A percentile compares a stretch with the other conserved stretches of the same genome.
phyloP scores from a whole-genome alignment of 2,888 invertebrate species.

The Sceliomorpha sp. region DNA sequence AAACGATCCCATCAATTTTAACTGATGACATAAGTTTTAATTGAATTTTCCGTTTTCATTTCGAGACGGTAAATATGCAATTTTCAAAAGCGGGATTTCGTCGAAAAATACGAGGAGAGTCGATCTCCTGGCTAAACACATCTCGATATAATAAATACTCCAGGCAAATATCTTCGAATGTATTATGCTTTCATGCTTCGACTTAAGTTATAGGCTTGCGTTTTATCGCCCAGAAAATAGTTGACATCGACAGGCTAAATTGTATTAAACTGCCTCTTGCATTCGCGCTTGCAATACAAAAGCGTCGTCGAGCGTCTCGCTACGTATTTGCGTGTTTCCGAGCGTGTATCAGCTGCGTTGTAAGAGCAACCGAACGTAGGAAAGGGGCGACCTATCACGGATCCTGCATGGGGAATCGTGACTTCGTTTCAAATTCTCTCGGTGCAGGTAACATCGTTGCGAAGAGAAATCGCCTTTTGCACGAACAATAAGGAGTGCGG shows the following conservation, averaged over 20 bases:
- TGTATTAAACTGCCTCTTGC: constrained; percentile 7
- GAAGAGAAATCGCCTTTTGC: constrained; percentile 68
- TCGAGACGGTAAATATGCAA: no score
- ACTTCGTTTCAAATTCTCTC: constrained; percentile 70
- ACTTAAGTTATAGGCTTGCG: no score
- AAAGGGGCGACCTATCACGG: constrained; percentile 41
- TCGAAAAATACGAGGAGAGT: no score
- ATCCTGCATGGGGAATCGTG: constrained; percentile 63
- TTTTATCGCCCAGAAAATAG: no score
- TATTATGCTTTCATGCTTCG: no score
- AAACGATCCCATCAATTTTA: no score
- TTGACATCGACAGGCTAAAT: constrained; percentile 1
- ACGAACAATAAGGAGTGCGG: constrained; percentile 64
- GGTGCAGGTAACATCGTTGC: constrained; percentile 67
- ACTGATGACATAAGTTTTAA: no score
- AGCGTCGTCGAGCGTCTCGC: not conserved
- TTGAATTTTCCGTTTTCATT: no score
- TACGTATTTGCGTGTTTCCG: constrained; percentile 2
- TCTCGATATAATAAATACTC: no score
- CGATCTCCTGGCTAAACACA: no score
- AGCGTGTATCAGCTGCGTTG: constrained; percentile 9
- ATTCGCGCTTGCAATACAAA: not conserved
- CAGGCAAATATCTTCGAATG: no score
- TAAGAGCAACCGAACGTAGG: constrained; percentile 16
- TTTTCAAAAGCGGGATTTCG: no score